phyloP scores from a whole-genome alignment of 2,113 vertebrate genomes.

The Mirounga angustirostris region DNA sequence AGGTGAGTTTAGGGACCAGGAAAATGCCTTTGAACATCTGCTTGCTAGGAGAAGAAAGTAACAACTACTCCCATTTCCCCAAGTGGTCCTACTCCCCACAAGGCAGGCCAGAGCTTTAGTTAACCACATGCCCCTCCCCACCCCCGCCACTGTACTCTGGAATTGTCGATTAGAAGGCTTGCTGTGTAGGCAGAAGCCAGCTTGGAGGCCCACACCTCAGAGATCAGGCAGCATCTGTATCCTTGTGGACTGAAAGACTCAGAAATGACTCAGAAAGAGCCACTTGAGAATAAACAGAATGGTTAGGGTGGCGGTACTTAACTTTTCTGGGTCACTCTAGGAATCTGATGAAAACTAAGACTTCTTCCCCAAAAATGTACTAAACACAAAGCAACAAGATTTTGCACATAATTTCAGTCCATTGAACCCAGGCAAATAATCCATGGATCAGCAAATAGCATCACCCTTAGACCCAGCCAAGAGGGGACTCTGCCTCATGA shows the following conservation, averaged over 20 bases:
- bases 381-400: neutral
- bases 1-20: neutral
- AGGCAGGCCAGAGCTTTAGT: neutral
- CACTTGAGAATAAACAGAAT: neutral
- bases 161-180: neutral
- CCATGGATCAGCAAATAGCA: neutral
- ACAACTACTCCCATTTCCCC: neutral
- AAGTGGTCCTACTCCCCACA: neutral
- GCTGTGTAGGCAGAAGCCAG: neutral
- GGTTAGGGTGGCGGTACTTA: neutral
- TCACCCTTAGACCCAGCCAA: neutral
- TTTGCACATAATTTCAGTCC: neutral
- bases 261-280: neutral
- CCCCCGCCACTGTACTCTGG: no score
- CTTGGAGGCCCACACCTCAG: neutral
- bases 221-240: neutral
- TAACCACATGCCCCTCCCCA: neutral
- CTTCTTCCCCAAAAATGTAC: neutral
- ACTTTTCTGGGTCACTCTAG: neutral
- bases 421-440: neutral
- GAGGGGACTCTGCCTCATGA: neutral
- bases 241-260: neutral
- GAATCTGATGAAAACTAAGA: constrained; percentile 13
- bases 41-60: neutral
- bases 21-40: constrained; percentile 28